Conservation (phyloP, 2,797 vertebrate genomes). For the Somateria mollissima region DNA sequence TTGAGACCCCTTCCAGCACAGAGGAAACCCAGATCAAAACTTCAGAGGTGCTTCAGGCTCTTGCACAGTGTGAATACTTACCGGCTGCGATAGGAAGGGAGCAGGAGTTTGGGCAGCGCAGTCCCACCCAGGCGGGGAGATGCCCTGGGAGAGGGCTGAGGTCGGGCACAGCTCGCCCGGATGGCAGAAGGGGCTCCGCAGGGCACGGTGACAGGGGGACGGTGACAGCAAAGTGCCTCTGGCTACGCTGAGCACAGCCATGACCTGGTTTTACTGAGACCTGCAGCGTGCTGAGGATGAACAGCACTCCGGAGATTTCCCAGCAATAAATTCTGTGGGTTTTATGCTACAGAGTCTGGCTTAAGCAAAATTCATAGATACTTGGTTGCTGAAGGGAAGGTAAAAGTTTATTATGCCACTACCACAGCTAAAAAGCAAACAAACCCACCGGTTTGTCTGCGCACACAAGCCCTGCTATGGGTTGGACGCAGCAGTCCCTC, state of each 20-base stretch:
- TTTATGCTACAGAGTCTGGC: not conserved
- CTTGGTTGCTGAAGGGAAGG: not conserved
- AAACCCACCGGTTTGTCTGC: too few relatives aligned
- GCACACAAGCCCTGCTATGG: too few relatives aligned
- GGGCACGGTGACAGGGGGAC: not conserved
- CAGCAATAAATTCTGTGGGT: not conserved
- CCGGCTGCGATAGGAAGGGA: not conserved
- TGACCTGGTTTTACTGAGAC: fast-evolving
- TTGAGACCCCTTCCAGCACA: not conserved
- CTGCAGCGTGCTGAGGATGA: not conserved
- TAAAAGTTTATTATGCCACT: too few relatives aligned
- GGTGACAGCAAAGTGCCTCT: not conserved
- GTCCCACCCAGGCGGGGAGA: too few relatives aligned
- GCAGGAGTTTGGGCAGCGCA: not conserved
- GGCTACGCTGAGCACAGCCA: not conserved
- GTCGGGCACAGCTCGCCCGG: not conserved
- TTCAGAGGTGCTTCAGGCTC: not conserved
- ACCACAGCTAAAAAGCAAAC: not conserved
- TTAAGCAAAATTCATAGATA: not conserved
- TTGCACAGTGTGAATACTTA: not conserved
- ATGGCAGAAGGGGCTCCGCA: not conserved
- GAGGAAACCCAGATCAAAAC: not conserved
- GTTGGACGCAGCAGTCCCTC: not conserved
- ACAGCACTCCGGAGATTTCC: not conserved
- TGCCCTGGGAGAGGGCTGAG: not conserved